Base-by-base conservation (phyloP, 2,888 invertebrate species). In the Drosophila pullipes region DNA sequence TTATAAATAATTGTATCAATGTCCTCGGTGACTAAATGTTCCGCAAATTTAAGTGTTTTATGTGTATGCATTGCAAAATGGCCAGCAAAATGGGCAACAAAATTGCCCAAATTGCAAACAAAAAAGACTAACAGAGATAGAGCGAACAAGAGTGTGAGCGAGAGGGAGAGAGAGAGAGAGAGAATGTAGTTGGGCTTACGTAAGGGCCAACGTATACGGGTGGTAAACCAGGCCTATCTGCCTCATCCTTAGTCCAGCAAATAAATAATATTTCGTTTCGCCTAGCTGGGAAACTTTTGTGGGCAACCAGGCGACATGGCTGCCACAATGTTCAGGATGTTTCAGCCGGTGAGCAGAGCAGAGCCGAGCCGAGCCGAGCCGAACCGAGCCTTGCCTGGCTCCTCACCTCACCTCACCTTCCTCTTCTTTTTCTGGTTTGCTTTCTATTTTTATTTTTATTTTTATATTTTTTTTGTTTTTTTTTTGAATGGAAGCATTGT, bases 201-300 rank as follows among this genome's bases (percentile, higher is more conserved):
- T 57, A 65, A 5, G 61, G 30, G 41, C 11, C 50, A 47, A 18
- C 37, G 47, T 30, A 28, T 44, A 54, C 50, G 64, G 65, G 71
- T 71, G 70, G 79, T 52, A 67, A 70, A 13, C 50, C 67, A 57
- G 30, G 30, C 22, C 22, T 47, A 47, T 11, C 54, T 28, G 37
- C 37, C 18, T 28, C 57, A 37, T n/a, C 44, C 47, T 30, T 22
- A 22, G 37, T 30, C 59, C 35, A 60, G 75, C 75, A 85, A 77
- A 83, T 83, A 83, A 83, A 83, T 83, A 85, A 83, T 83, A 87
- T 83, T 86, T 80, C 68, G 70, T 50, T 62, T 66, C 68, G 74
- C 54, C n/a, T 60, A 59, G 68, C 54, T 69, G 66, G 44, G 33
- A 67, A 74, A 69, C 53, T 31, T 77, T 69, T 74, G 65, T 83